Evolutionary conservation across 2,888 invertebrate genomes (phyloP).

Genomic region (Ennomos quercinarius): DNA sequence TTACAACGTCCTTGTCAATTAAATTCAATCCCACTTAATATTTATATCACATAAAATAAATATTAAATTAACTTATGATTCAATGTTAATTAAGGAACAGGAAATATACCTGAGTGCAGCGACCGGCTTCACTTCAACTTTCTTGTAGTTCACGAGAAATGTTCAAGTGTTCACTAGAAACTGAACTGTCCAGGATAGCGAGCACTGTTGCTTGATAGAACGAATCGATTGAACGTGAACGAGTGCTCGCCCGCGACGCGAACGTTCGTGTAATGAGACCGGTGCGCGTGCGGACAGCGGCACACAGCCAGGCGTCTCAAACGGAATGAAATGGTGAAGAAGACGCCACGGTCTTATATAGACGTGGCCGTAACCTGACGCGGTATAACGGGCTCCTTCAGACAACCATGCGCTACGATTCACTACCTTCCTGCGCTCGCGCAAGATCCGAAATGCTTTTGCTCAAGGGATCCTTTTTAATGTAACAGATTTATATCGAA

Average conservation of each 20-base stretch:
- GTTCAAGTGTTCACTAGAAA: conserved; percentile 75
- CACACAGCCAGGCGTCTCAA: conserved; percentile 75
- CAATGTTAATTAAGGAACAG: conserved; percentile 19
- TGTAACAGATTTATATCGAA: conserved; percentile 79
- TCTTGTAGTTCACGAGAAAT: conserved; percentile 60
- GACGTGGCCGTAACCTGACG: conserved; percentile 85
- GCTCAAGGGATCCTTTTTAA: conserved; percentile 58
- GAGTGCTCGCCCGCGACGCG: conserved; percentile 62
- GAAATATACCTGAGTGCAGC: conserved; percentile 55
- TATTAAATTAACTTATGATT: conserved; percentile 18
- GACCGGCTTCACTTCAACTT: conserved; percentile 58
- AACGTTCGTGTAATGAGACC: conserved; percentile 48
- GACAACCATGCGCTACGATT: conserved; percentile 59
- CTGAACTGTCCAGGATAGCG: conserved; percentile 71
- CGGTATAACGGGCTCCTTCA: conserved; percentile 81
- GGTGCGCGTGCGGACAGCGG: conserved; percentile 62
- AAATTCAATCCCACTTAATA: conserved; percentile 18
- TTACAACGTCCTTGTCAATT: conserved; percentile 26
- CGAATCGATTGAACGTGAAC: conserved; percentile 54
- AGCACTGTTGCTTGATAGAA: conserved; percentile 70
- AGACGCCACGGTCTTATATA: conserved; percentile 84
- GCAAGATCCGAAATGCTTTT: conserved; percentile 58
- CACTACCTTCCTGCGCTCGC: conserved; percentile 59
- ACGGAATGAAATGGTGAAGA: conserved; percentile 85
- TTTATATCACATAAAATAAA: conserved; percentile 24